Conservation (phyloP, 2,888 invertebrate genomes). For the Parnassius apollo region DNA sequence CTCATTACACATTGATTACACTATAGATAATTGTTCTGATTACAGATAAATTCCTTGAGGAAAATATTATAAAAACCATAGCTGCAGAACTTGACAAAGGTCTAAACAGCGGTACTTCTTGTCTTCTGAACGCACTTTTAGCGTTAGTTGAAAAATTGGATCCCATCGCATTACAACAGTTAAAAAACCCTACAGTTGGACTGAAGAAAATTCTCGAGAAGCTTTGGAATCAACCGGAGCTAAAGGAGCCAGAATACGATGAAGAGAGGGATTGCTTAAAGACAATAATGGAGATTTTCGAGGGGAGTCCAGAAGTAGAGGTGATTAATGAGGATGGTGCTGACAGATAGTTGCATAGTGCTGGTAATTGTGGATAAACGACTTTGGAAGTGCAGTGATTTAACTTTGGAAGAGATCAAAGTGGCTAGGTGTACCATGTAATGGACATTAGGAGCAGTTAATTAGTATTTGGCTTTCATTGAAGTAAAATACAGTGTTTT, state of each 20-base stretch:
- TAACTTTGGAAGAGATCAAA: neutral
- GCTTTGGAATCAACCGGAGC: conserved; percentile 46
- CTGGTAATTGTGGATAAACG: neutral
- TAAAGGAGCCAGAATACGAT: conserved; percentile 43
- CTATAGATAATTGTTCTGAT: conserved; percentile 25
- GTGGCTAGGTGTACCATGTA: neutral
- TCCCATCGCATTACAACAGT: conserved; percentile 43
- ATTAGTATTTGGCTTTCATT: too few species aligned
- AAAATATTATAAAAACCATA: conserved; percentile 48
- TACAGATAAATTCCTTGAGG: conserved; percentile 56
- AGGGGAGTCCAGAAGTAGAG: conserved; percentile 32
- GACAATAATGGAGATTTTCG: conserved; percentile 41
- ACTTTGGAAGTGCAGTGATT: neutral
- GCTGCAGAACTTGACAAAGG: conserved; percentile 44
- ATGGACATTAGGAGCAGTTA: neutral
- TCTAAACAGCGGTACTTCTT: conserved; percentile 54
- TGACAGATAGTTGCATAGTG: conserved; percentile 48
- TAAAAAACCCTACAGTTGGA: conserved; percentile 42
- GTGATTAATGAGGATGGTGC: conserved; percentile 42
- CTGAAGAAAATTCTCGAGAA: conserved; percentile 47
- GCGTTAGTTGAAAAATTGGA: conserved; percentile 44
- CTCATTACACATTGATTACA: neutral
- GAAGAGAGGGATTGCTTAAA: conserved; percentile 60
- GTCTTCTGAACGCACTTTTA: conserved; percentile 53
- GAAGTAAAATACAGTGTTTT: too few species aligned